Percentiles rank a stretch among this genome's conserved stretches.
Evolutionary conservation across 2,113 vertebrate species (phyloP).

Genomic region (Crocuta crocuta): DNA sequence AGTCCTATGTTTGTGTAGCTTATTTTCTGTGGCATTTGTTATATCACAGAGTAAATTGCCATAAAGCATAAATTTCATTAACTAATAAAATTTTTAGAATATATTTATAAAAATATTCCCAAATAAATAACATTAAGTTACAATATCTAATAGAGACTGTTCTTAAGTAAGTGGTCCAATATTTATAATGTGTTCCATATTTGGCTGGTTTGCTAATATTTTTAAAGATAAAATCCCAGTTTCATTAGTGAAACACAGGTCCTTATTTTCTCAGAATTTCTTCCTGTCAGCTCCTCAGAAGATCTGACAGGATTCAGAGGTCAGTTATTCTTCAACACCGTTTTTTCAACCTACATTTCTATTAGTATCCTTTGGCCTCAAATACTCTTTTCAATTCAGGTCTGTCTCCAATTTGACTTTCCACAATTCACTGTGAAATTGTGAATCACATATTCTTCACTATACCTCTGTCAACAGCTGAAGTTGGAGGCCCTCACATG

Average conservation of each 20-base stretch:
- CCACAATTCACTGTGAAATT: not conserved
- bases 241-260: not conserved
- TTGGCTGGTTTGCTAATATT: not conserved
- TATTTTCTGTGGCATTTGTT: not conserved
- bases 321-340: not conserved
- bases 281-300: not conserved
- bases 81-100: not conserved
- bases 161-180: not conserved
- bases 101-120: not conserved
- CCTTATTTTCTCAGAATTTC: not conserved
- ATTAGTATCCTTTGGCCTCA: not conserved
- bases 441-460: not conserved
- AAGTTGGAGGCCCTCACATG: not conserved
- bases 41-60: not conserved
- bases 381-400: not conserved
- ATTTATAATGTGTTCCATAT: not conserved
- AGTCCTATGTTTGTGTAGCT: not conserved
- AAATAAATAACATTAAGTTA: not conserved
- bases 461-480: not conserved
- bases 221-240: not conserved
- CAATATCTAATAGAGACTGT: not conserved
- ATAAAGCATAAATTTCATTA: not conserved
- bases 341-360: not conserved
- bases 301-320: not conserved
- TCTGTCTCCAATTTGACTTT: not conserved